phyloP scores from a whole-genome alignment of 2,113 vertebrate species.

The Otolemur garnettii region DNA sequence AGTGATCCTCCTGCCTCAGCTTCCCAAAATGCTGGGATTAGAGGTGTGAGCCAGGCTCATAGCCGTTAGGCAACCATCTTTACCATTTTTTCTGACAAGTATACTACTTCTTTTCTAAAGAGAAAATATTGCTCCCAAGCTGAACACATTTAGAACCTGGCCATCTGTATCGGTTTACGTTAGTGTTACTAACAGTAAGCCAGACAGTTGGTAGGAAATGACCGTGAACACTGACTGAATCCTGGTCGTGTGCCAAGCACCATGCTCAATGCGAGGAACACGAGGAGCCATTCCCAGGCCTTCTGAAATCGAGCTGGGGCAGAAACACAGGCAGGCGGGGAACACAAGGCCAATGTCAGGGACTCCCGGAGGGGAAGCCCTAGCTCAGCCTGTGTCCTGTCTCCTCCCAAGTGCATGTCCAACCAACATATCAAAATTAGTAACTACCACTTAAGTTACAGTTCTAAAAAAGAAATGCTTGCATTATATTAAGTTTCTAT shows the following conservation, averaged over 20 bases:
- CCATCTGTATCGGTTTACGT: neutral
- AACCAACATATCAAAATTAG: neutral
- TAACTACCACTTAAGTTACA: neutral
- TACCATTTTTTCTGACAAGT: neutral
- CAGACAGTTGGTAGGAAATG: neutral
- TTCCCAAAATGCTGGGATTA: too few relatives aligned
- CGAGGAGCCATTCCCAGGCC: rapidly evolving
- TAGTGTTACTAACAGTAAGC: neutral
- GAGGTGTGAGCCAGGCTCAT: neutral
- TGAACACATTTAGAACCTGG: neutral
- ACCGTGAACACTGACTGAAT: neutral
- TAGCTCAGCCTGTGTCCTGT: rapidly evolving
- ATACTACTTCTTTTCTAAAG: neutral
- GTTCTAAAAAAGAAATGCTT: neutral
- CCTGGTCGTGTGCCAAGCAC: neutral
- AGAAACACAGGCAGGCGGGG: neutral
- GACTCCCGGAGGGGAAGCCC: rapidly evolving
- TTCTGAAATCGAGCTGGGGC: neutral
- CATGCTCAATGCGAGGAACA: rapidly evolving
- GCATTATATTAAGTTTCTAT: neutral
- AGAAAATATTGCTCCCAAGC: neutral
- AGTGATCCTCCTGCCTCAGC: too few relatives aligned
- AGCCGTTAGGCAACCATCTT: neutral
- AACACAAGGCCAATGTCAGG: rapidly evolving
- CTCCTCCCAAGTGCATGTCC: rapidly evolving